phyloP scores from a whole-genome alignment of 2,888 invertebrate species.

The Hoplodrina blanda region DNA sequence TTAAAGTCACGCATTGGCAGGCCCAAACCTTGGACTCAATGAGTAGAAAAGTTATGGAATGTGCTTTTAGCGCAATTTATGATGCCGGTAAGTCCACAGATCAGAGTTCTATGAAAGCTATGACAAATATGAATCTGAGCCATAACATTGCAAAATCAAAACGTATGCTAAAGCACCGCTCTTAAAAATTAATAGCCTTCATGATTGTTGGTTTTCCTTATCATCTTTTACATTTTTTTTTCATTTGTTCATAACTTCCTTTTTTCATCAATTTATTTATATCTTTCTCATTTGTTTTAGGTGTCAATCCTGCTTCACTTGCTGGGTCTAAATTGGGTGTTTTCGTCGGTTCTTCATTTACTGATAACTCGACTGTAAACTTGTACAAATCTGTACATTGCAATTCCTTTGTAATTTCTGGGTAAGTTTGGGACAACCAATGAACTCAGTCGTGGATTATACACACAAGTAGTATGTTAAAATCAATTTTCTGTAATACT shows the following conservation, averaged over 20 bases:
- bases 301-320: not conserved
- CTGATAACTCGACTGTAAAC: not conserved
- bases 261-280: too few species aligned
- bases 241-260: not conserved
- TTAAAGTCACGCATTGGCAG: slow-evolving; percentile 91
- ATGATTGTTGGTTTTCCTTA: too few species aligned
- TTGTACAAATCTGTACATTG: not conserved
- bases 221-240: too few species aligned
- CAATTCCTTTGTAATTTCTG: not conserved
- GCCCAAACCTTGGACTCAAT: slow-evolving; percentile 91
- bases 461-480: too few species aligned
- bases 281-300: too few species aligned
- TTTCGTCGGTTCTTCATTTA: not conserved
- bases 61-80: slow-evolving; percentile 92
- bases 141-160: too few species aligned
- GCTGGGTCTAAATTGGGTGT: slow-evolving; percentile 9
- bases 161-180: too few species aligned
- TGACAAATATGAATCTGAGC: too few species aligned
- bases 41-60: slow-evolving; percentile 91
- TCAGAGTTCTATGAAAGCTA: too few species aligned
- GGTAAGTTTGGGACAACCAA: not conserved
- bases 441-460: too few species aligned
- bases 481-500: too few species aligned
- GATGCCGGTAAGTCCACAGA: slow-evolving; percentile 86
- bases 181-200: too few species aligned